Evolutionary conservation across 2,797 vertebrate species (phyloP), one percentile per base, ranked within the genome.

Genomic region (Tinamus major): DNA sequence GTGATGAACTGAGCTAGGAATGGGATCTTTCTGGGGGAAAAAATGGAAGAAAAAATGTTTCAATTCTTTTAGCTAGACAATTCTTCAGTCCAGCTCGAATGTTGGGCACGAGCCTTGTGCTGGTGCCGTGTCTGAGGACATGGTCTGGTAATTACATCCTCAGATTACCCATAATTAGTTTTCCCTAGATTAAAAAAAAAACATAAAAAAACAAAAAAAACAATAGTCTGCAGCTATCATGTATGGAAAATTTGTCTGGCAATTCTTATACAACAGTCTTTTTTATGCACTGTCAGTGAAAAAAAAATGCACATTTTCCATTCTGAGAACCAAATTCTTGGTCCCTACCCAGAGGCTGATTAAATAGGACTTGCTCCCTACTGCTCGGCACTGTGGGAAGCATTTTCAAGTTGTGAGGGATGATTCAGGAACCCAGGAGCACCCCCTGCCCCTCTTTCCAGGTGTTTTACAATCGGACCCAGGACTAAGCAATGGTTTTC

Each of bases 41-140:
- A 31, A 35, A 26, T 79, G 29, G 16, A 85, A 85, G 42, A 14
- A 55, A 82, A 51, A 51, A 2, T 27, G 4, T 44, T 69, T 70
- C 10, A 44, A 3, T 70, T 90, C n/a, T 63, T 2, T 23, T 64
- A 53, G 6, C 61, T 85, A 56, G 68, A 39, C 68, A 76, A n/a
- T 44, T 93, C 35, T 37, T 74, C 20, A 70, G 37, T 58, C 31
- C 49, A 80, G n/a, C 26, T 55, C 56, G 67, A 56, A 16, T 39
- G 42, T 79, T 94, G 29, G 46, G 79, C 42, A 86, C 24, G 74
- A 65, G 24, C 35, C n/a, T 14, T 21, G 13, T 81, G 55, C 35
- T 85, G 84, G 67, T 29, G 58, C 5, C 67, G 78, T 67, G 86
- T 86, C 72, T 79, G 70, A 93, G 91, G 74, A 95, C 90, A 76